Conservation (phyloP, 2,888 invertebrate genomes). For the Herminia tarsipennalis region DNA sequence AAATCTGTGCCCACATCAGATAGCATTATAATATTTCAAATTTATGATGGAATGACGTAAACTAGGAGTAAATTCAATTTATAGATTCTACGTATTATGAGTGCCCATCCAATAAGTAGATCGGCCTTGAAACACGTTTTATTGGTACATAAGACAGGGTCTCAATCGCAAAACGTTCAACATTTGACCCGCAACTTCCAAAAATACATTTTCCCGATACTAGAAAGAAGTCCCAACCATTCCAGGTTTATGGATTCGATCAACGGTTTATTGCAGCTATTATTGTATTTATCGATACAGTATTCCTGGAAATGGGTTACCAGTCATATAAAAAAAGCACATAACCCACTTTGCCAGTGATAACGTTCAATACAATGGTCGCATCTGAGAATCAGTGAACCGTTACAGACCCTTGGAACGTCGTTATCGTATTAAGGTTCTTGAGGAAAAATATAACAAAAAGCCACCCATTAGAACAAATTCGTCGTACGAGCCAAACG, state of each 20-base stretch:
- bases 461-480: slow-evolving; percentile 33
- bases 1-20: too few relatives aligned
- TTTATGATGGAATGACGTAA: too few relatives aligned
- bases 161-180: too few relatives aligned
- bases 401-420: slow-evolving; percentile 24
- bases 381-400: slow-evolving; percentile 22
- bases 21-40: too few relatives aligned
- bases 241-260: background rate
- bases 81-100: too few relatives aligned
- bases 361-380: slow-evolving; percentile 22
- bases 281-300: slow-evolving; percentile 3
- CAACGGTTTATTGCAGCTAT: slow-evolving; percentile 1
- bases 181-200: too few relatives aligned
- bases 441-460: slow-evolving; percentile 26
- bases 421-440: slow-evolving; percentile 38
- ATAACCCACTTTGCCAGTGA: slow-evolving; percentile 8
- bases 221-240: background rate
- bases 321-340: slow-evolving; percentile 4
- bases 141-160: too few relatives aligned
- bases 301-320: background rate
- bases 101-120: too few relatives aligned
- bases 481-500: slow-evolving; percentile 37
- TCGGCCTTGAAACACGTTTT: too few relatives aligned
- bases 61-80: too few relatives aligned
- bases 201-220: too few relatives aligned